Conservation (phyloP, 2,888 invertebrate genomes). For the Drosophila paranaensis region DNA sequence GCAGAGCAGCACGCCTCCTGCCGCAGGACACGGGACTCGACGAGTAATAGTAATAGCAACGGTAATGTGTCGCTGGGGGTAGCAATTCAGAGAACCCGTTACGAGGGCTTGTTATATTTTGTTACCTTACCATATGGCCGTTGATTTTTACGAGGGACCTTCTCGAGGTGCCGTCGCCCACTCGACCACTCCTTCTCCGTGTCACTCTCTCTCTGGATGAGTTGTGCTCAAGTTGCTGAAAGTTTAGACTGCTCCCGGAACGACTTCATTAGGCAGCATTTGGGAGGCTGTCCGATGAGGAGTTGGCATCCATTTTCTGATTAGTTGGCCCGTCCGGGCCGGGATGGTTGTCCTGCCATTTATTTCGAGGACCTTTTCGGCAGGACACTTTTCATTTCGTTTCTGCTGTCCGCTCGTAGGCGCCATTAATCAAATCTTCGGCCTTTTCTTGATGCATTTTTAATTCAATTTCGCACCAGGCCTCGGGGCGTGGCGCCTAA, state of each 20-base stretch:
- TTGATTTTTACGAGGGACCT: constrained; percentile 70
- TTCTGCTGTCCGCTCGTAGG: constrained; percentile 31
- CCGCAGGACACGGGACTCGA: not conserved
- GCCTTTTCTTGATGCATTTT: constrained; percentile 76
- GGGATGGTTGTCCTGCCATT: constrained; percentile 53
- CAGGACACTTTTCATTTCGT: constrained; percentile 50
- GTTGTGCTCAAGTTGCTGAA: constrained; percentile 32
- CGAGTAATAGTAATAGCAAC: constrained; percentile 35
- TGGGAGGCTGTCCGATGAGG: constrained; percentile 16
- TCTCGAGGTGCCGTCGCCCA: not conserved
- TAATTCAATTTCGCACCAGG: constrained; percentile 70
- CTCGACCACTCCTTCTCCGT: not conserved
- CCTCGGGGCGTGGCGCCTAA: constrained; percentile 66
- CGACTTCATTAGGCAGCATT: constrained; percentile 45
- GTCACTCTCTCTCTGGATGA: not conserved
- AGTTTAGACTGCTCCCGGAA: constrained; percentile 26
- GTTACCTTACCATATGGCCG: constrained; percentile 77
- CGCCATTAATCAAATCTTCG: constrained; percentile 76
- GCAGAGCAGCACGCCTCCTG: constrained; percentile 50
- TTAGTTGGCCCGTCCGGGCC: constrained; percentile 50
- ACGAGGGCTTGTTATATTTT: constrained; percentile 74
- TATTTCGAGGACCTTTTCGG: constrained; percentile 61
- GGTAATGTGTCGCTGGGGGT: constrained; percentile 45
- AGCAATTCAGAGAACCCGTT: constrained; percentile 35
- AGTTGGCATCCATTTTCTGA: constrained; percentile 58